phyloP scores from a whole-genome alignment of 2,888 invertebrate species.

The Yponomeuta cagnagella region DNA sequence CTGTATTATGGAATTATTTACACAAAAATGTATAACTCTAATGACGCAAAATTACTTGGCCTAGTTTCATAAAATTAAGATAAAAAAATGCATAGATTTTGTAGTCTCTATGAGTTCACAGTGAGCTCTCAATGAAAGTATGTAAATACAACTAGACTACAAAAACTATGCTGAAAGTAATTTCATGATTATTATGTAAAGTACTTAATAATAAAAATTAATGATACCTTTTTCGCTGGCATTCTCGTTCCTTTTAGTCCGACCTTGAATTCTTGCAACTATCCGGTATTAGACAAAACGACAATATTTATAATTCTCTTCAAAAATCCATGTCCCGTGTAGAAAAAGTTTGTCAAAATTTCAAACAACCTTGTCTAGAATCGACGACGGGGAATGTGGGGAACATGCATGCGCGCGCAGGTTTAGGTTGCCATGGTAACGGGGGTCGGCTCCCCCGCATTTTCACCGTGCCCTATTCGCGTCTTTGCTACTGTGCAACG shows the following conservation, averaged over 20 bases:
- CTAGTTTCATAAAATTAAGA: no score
- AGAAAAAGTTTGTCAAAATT: slow-evolving; percentile 44
- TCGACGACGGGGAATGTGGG: slow-evolving; percentile 19
- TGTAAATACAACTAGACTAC: no score
- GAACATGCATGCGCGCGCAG: slow-evolving; percentile 57
- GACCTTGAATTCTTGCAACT: neutral
- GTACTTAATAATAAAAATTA: neutral
- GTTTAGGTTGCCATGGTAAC: slow-evolving; percentile 46
- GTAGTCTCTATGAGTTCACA: no score
- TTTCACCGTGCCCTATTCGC: neutral
- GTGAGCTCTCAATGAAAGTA: no score
- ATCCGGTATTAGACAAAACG: neutral
- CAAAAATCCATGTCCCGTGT: neutral
- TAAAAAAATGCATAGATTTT: no score
- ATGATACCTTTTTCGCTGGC: slow-evolving; percentile 65
- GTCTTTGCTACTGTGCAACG: neutral
- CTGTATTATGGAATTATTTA: no score
- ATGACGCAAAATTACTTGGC: no score
- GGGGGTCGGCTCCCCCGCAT: slow-evolving; percentile 27
- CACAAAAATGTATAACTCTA: no score
- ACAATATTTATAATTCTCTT: neutral
- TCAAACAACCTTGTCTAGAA: slow-evolving; percentile 47
- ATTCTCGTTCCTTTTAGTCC: slow-evolving; percentile 27
- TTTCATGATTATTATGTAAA: no score
- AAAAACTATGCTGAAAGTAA: no score